These are phyloP conservation scores for Halichoerus grypus DNA, from an alignment of 2,113 vertebrate genomes.

Conservation along the genomic window DNA sequence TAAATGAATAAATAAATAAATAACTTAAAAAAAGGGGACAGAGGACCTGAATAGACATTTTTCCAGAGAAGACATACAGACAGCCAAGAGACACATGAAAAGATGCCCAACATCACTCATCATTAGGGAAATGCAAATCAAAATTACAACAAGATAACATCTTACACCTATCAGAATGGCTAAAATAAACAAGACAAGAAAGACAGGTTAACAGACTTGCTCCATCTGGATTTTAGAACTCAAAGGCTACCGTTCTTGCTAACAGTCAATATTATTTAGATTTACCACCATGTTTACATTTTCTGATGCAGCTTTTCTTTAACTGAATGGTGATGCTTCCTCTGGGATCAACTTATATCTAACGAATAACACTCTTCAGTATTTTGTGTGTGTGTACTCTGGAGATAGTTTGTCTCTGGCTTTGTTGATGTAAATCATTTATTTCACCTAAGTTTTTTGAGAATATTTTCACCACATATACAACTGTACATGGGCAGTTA, in stretches of 20 bases:
- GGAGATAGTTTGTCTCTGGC: neutral
- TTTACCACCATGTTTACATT: neutral
- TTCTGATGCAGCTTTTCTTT: neutral
- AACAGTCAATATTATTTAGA: neutral
- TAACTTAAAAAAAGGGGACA: neutral
- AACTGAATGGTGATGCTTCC: neutral
- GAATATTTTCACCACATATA: neutral
- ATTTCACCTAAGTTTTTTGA: neutral
- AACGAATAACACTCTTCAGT: neutral
- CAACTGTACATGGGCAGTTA: neutral
- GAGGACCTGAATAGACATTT: neutral
- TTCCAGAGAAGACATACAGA: neutral
- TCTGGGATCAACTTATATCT: neutral
- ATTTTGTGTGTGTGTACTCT: neutral
- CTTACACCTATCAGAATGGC: neutral
- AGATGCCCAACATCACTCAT: neutral
- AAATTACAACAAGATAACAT: neutral
- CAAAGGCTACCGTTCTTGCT: neutral
- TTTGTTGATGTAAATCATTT: neutral
- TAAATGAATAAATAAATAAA: neutral
- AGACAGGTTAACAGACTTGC: neutral
- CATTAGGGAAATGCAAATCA: neutral
- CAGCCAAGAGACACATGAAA: neutral
- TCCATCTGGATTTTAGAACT: neutral
- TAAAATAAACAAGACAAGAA: neutral